Evolutionary conservation across 2,113 vertebrate genomes (phyloP).

Genomic region (Girardinichthys multiradiatus): DNA sequence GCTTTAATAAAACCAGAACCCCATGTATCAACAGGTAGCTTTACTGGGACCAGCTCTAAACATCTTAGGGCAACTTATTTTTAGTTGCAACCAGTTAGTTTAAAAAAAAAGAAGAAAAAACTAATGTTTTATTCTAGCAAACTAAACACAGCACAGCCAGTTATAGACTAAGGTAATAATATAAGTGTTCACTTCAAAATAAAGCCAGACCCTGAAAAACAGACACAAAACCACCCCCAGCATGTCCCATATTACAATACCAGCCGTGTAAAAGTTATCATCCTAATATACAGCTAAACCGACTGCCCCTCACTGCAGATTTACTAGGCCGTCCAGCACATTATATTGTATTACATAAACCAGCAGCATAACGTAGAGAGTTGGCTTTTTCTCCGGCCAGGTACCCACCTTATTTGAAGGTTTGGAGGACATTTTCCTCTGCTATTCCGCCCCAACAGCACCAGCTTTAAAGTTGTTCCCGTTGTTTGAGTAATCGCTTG

Average conservation of each 20-base stretch:
- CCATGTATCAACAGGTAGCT: constrained; percentile 69
- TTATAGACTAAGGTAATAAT: background rate
- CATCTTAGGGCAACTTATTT: constrained; percentile 19
- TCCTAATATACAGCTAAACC: background rate
- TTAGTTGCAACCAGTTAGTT: background rate
- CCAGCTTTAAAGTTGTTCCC: constrained; percentile 61
- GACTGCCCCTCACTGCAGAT: background rate
- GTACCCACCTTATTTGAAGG: constrained; percentile 86
- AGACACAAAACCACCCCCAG: constrained; percentile 12
- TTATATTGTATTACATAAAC: constrained; percentile 5
- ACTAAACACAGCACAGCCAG: constrained; percentile 16
- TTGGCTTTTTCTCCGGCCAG: constrained; percentile 30
- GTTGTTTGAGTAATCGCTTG: constrained; percentile 61
- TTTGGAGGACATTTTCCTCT: constrained; percentile 91
- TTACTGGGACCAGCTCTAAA: constrained; percentile 10
- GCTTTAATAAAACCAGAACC: constrained; percentile 18
- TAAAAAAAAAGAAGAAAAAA: background rate
- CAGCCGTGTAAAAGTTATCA: constrained; percentile 14
- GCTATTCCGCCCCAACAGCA: constrained; percentile 65
- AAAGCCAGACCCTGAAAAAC: constrained; percentile 12
- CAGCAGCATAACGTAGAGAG: background rate
- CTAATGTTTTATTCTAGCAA: background rate
- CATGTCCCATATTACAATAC: constrained; percentile 2
- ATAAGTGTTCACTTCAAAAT: constrained; percentile 39
- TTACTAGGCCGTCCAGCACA: constrained; percentile 13